Evolutionary conservation across 2,888 invertebrate genomes (phyloP).

Genomic region (Deilephila porcellus): DNA sequence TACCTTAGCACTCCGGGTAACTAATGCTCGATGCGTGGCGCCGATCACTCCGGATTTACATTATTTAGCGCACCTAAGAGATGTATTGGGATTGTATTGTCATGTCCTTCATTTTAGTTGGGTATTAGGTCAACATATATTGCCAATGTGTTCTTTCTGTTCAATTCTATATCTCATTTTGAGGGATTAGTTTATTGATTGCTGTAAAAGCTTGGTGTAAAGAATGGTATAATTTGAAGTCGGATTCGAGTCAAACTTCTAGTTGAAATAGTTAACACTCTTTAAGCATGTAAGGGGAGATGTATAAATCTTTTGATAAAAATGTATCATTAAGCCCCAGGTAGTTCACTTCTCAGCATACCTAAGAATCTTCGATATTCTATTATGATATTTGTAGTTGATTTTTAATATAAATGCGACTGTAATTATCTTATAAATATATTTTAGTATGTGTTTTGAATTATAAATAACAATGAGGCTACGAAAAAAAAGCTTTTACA

Average conservation of each 20-base stretch:
- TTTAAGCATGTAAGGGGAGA: no score
- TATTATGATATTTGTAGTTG: no score
- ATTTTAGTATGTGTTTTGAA: no score
- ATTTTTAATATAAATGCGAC: no score
- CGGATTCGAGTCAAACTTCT: neutral
- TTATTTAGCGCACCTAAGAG: constrained; percentile 6
- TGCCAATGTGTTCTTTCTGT: neutral
- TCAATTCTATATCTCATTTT: neutral
- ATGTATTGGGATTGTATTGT: constrained; percentile 18
- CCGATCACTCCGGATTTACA: neutral
- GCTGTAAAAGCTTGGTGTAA: neutral
- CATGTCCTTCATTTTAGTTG: neutral
- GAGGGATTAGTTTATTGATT: neutral
- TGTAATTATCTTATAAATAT: no score
- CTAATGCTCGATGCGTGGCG: constrained; percentile 13
- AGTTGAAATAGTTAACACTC: no score
- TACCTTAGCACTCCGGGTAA: constrained; percentile 29
- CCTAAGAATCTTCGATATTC: no score
- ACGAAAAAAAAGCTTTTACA: no score
- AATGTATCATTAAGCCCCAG: no score
- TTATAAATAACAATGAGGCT: no score
- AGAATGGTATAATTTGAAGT: neutral
- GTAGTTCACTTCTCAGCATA: no score
- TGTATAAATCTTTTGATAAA: no score
- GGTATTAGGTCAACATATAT: neutral